Evolutionary conservation across 2,113 vertebrate species (phyloP), one percentile per base, ranked within the genome.

Genomic region (Calypte anna): DNA sequence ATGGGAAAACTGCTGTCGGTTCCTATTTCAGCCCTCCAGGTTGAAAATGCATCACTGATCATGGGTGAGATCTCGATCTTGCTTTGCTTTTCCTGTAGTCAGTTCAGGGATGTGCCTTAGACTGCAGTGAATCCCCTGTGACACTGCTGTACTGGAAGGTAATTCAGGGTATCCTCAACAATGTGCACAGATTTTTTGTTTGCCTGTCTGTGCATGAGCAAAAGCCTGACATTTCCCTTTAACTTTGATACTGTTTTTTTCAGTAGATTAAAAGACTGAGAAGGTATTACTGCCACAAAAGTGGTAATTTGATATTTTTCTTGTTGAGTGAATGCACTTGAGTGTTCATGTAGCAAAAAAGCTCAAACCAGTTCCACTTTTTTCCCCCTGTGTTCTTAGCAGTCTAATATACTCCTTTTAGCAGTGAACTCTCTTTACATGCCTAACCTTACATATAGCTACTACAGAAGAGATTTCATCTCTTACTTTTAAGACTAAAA

Each of bases 1-100:
- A 61, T 70, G 74, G 79, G 74, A 94, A 96, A 95, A 95, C 16
- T 70, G 31, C 82, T 90, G 92, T 96, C 90, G 82, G 27, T 90
- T 95, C 90, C 36, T 59, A 90, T 55, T 63, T 62, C 44, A 67
- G 27, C 31, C 94, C 58, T 46, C 33, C 82, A 54, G 62, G n/a
- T 18, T 91, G 85, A 82, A 83, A 90, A 97, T 72, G 14, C 17
- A 72, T 83, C 63, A 27, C n/a, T 91, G 40, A 94, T 59, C 33
- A 84, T 2, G 14, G 44, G 11, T 68, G 58, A 86, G 74, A 87
- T 58, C 58, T 48, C 66, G 31, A 50, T 82, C 30, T 40, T 40
- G 6, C 24, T 84, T 91, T 84, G 15, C 17, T 21, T 28, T 40
- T 10, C 40, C 40, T 40, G 40, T 40, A 40, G n/a, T n/a, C 38